phyloP scores from a whole-genome alignment of 2,797 vertebrate genomes.

The Scomberomorus guttatus region DNA sequence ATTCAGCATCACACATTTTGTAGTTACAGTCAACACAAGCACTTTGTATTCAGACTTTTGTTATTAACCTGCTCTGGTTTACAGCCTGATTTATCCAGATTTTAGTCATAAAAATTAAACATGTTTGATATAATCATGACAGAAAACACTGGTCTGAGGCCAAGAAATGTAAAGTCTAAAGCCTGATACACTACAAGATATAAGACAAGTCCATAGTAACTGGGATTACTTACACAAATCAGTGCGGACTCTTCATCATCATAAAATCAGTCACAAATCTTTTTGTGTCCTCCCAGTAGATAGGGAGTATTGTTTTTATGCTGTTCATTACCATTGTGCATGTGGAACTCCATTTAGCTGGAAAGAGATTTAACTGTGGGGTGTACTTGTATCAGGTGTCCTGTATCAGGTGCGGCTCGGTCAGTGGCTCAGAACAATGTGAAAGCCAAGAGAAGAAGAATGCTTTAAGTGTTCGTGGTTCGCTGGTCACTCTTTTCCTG shows the following conservation, averaged over 20 bases:
- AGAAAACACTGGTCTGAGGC: too few species aligned
- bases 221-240: neutral
- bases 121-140: too few species aligned
- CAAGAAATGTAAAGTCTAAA: neutral
- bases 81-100: too few species aligned
- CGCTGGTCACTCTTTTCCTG: conserved; percentile 44
- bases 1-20: too few species aligned
- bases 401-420: neutral
- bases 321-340: conserved; percentile 4
- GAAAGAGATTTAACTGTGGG: neutral
- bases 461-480: conserved; percentile 40
- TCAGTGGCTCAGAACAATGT: conserved; percentile 34
- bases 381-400: conserved; percentile 41
- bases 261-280: conserved; percentile 6
- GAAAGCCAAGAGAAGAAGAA: conserved; percentile 23
- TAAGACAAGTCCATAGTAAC: neutral
- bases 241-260: neutral
- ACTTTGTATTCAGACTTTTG: too few species aligned
- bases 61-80: too few species aligned
- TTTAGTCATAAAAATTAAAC: too few species aligned
- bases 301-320: conserved; percentile 30
- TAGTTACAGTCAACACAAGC: too few species aligned
- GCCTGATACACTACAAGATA: neutral
- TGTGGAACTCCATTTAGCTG: conserved; percentile 26
- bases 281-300: neutral